phyloP scores from a whole-genome alignment of 1,140 invertebrate genomes.

The Camponotus vicinus region DNA sequence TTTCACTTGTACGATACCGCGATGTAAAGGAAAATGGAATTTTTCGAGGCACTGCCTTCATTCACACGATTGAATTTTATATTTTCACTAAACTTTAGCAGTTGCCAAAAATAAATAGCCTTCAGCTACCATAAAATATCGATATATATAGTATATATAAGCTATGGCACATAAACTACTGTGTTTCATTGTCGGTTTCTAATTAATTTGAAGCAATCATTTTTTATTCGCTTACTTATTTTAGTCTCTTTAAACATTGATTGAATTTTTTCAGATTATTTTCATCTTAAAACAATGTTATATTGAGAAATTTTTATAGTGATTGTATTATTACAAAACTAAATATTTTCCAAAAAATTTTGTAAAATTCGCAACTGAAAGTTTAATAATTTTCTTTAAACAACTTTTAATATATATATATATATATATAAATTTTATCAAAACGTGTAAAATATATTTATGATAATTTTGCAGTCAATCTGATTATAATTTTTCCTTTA shows the following conservation, averaged over 20 bases:
- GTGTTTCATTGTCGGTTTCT: slow-evolving; percentile 25
- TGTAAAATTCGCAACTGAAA: too few species aligned
- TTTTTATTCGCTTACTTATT: background rate
- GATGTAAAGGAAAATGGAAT: slow-evolving; percentile 35
- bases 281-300: background rate
- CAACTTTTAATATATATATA: too few species aligned
- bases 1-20: slow-evolving; percentile 53
- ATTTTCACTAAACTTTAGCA: slow-evolving; percentile 35
- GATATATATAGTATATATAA: background rate
- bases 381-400: too few species aligned
- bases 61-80: slow-evolving; percentile 39
- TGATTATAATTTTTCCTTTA: background rate
- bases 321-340: too few species aligned
- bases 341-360: too few species aligned
- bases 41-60: slow-evolving; percentile 10
- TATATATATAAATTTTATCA: background rate
- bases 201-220: background rate
- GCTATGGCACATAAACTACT: background rate
- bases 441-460: background rate
- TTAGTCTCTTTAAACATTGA: background rate
- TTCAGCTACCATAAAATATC: slow-evolving; percentile 41
- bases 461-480: background rate
- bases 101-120: background rate
- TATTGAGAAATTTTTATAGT: too few species aligned
- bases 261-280: background rate